Percentiles rank a stretch among this genome's conserved stretches.
These are phyloP conservation scores for Gasteruption jaculator DNA, from an alignment of 2,888 invertebrate species.

Conservation along the genomic window DNA sequence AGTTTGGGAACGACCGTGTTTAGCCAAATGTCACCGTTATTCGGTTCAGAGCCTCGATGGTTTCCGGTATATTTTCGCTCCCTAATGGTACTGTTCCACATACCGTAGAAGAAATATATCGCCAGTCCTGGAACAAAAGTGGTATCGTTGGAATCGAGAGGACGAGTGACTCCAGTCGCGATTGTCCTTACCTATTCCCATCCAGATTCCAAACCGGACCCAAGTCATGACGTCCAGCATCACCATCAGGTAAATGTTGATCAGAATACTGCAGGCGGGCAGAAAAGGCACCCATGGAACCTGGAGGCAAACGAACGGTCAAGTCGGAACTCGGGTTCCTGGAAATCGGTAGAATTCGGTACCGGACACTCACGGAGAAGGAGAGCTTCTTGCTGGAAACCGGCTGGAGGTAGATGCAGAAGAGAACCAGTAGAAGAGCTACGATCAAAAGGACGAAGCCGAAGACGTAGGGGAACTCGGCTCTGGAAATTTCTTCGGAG, in stretches of 20 bases:
- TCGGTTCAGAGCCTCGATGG: too few species aligned
- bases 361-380: constrained; percentile 41
- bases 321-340: not conserved
- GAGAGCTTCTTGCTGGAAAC: constrained; percentile 38
- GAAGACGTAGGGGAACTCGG: constrained; percentile 22
- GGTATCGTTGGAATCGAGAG: too few species aligned
- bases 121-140: not conserved
- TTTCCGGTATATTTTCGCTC: constrained; percentile 27
- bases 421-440: constrained; percentile 25
- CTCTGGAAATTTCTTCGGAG: constrained; percentile 25
- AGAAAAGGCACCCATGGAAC: constrained; percentile 80
- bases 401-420: constrained; percentile 45
- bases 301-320: constrained; percentile 48
- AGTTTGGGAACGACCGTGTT: too few species aligned
- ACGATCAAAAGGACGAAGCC: constrained; percentile 24
- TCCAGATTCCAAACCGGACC: constrained; percentile 80
- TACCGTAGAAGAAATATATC: constrained; percentile 69
- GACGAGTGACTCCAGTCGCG: too few species aligned
- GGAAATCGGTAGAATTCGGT: not conserved
- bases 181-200: constrained; percentile 66
- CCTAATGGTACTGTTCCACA: too few species aligned
- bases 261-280: constrained; percentile 75
- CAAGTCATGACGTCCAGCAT: constrained; percentile 75
- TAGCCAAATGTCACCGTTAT: too few species aligned
- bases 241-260: constrained; percentile 82